Conservation (phyloP, 2,888 invertebrate species). For the Augiades crinisus region DNA sequence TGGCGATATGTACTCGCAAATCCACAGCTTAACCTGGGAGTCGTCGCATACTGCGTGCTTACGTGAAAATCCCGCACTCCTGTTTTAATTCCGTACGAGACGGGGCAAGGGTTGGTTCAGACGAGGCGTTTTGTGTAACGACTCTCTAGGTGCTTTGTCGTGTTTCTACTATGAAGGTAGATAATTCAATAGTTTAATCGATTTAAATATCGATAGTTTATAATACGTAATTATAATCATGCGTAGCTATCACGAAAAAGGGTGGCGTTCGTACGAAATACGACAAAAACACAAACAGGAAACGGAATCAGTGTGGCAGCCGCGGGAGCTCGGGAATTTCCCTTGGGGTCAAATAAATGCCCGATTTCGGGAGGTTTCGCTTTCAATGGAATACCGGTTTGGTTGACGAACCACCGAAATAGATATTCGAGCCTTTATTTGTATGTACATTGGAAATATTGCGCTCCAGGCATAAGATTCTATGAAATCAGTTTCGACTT, state of each 20-base stretch:
- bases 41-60: constrained; percentile 11
- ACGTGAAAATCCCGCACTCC: constrained; percentile 13
- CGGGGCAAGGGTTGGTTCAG: not conserved
- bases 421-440: not conserved
- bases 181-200: too few species aligned
- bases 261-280: not conserved
- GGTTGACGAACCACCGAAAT: constrained; percentile 5
- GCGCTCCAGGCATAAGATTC: not conserved
- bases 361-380: constrained; percentile 14
- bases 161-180: too few species aligned
- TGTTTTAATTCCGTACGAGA: constrained; percentile 18
- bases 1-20: constrained; percentile 21
- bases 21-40: constrained; percentile 23
- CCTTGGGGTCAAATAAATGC: constrained; percentile 36
- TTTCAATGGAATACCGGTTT: constrained; percentile 11
- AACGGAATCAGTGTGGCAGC: constrained; percentile 1
- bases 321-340: constrained; percentile 36
- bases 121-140: not conserved
- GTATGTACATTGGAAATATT: not conserved
- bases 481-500: not conserved
- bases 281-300: constrained; percentile 2
- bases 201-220: too few species aligned
- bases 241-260: too few species aligned
- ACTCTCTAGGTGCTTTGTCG: too few species aligned
- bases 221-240: too few species aligned